phyloP scores from a whole-genome alignment of 2,797 vertebrate genomes.

The Channallabes apus region DNA sequence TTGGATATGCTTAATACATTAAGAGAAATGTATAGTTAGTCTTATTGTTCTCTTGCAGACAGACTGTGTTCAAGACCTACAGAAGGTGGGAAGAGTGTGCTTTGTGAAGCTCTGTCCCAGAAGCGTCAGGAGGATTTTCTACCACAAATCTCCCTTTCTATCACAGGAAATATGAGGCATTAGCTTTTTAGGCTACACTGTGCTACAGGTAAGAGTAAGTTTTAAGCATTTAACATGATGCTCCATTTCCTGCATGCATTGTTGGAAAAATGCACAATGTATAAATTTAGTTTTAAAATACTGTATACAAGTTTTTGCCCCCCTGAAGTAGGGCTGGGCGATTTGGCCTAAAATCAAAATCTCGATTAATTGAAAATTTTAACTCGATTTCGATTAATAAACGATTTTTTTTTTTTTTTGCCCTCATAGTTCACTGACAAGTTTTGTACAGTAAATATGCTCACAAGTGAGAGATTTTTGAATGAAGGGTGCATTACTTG shows the following conservation, averaged over 20 bases:
- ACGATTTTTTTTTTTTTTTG: too few relatives aligned
- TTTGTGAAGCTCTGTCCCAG: not conserved
- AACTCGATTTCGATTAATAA: too few relatives aligned
- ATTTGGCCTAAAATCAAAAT: too few relatives aligned
- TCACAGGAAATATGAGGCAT: constrained; percentile 9
- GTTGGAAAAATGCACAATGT: not conserved
- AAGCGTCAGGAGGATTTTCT: not conserved
- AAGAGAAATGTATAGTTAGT: not conserved
- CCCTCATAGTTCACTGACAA: too few relatives aligned
- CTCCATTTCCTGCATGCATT: not conserved
- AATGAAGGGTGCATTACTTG: too few relatives aligned
- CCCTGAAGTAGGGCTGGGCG: too few relatives aligned
- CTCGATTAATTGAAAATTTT: too few relatives aligned
- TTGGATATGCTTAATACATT: not conserved
- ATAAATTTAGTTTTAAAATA: too few relatives aligned
- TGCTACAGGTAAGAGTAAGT: constrained; percentile 11
- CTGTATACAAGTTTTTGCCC: too few relatives aligned
- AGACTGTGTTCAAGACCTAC: not conserved
- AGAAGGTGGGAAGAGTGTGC: not conserved
- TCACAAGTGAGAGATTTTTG: too few relatives aligned
- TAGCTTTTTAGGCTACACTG: constrained; percentile 25
- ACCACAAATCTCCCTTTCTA: not conserved
- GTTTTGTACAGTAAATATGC: too few relatives aligned
- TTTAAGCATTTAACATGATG: not conserved
- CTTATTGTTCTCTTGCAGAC: constrained; percentile 14